Base-by-base conservation (phyloP, 2,888 invertebrate genomes). In the Allygus modestus region DNA sequence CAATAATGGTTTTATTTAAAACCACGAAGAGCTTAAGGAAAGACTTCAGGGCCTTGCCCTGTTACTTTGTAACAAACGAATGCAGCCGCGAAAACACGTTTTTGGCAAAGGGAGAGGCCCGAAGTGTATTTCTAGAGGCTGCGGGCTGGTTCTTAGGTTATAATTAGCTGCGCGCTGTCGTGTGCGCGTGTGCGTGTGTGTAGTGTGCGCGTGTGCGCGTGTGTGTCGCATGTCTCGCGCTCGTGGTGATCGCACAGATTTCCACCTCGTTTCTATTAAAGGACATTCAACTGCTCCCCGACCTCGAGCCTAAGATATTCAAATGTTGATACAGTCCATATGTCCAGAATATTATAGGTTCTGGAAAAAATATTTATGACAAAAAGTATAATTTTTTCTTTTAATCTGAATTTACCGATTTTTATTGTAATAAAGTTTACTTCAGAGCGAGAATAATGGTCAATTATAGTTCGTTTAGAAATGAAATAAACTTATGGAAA, bases 161-260 rank as follows among this genome's bases (percentile, higher is more conserved):
- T 46, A 46, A 46, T 46, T 46, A 46, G 46, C 15, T 7, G 46
- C 17, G 46, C 2, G 46, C n/a, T 37, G 37, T 37, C 9, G n/a
- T 37, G 37, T 37, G 37, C 9, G 37, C 9, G 37, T 37, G 37
- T 37, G 37, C 9, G 37, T 37, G 37, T 37, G 37, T 37, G 37
- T 37, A 9, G 37, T 37, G 37, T 37, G 37, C 9, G 37, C 17
- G 58, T 28, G 65, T 65, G 65, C 12, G 65, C 15, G 65, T 65
- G 65, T 28, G 65, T 65, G 65, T 65, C 54, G 65, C 31, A 12
- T 65, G 65, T 65, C 54, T 2, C 11, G 5, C 1, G 11, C 31
- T 65, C 65, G 65, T 65, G 65, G 0, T 28, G 65, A 65, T 65
- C 65, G 65, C 65, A 65, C 28, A 28, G 65, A 65, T 65, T 65